Conservation (phyloP, 2,888 invertebrate species). For the Parascotia fuliginaria region DNA sequence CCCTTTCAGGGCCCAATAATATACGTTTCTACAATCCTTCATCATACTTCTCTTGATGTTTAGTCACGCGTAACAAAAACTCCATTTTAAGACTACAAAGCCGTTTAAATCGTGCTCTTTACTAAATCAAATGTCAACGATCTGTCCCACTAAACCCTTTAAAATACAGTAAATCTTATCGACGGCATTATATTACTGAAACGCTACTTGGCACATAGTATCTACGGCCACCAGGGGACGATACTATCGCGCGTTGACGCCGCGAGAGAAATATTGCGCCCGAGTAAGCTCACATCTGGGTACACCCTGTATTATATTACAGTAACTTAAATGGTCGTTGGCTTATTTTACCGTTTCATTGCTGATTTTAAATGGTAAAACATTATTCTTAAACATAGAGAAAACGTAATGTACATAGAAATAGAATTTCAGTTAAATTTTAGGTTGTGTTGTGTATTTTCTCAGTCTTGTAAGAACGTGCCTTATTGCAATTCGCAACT, state of each 20-base stretch:
- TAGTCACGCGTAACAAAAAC: background rate
- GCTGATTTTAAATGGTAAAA: constrained; percentile 4
- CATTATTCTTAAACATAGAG: background rate
- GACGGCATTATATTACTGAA: constrained; percentile 37
- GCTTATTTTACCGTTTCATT: constrained; percentile 14
- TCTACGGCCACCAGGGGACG: constrained; percentile 50
- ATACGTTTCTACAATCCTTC: background rate
- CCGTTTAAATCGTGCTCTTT: constrained; percentile 28
- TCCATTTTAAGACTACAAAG: background rate
- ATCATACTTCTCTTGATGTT: background rate
- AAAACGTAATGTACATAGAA: constrained; percentile 8
- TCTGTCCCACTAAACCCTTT: constrained; percentile 45
- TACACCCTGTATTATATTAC: constrained; percentile 20
- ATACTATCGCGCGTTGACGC: constrained; percentile 60
- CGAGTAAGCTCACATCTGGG: constrained; percentile 35
- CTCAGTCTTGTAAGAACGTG: constrained; percentile 35
- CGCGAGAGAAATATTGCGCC: constrained; percentile 52
- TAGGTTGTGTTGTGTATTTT: constrained; percentile 6
- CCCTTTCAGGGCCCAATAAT: background rate
- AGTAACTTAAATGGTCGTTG: background rate
- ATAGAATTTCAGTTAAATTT: background rate
- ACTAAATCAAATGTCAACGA: constrained; percentile 41
- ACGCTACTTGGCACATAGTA: constrained; percentile 39
- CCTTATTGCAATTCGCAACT: constrained; percentile 32
- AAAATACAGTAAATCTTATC: constrained; percentile 43